Percentiles rank a stretch among this genome's conserved stretches.
Evolutionary conservation across 2,113 vertebrate species (phyloP).

Genomic region (Chinchilla lanigera): DNA sequence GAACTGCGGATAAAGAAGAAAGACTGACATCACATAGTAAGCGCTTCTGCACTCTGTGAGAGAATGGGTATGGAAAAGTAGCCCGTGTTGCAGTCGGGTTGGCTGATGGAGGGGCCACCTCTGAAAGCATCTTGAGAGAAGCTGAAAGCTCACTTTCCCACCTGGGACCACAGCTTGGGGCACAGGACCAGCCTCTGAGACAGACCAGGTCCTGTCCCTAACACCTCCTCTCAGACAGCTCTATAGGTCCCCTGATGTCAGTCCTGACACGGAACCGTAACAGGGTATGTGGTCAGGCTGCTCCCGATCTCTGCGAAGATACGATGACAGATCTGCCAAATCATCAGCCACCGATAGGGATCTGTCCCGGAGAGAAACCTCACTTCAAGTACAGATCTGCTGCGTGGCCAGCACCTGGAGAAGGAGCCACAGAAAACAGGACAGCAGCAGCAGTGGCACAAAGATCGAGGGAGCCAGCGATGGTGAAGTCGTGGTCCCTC

Average conservation of each 20-base stretch:
- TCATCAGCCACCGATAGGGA: not conserved
- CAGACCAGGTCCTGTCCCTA: not conserved
- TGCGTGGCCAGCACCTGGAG: not conserved
- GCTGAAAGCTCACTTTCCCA: not conserved
- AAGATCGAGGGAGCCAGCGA: not conserved
- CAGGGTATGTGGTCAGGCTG: not conserved
- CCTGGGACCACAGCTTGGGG: not conserved
- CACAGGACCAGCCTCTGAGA: not conserved
- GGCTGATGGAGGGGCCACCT: not conserved
- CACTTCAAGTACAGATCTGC: not conserved
- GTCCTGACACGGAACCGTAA: not conserved
- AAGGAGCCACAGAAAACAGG: not conserved
- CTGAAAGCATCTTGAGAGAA: fast-evolving
- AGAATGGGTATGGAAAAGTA: not conserved
- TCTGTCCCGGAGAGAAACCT: not conserved
- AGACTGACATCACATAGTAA: not conserved
- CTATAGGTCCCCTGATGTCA: not conserved
- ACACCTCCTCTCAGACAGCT: not conserved
- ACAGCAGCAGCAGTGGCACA: not conserved
- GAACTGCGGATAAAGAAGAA: not conserved
- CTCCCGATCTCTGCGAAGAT: not conserved
- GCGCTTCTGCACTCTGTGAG: not conserved
- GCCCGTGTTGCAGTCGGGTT: fast-evolving
- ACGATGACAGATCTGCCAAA: slow-evolving; percentile 21
- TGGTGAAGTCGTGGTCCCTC: not conserved